Percentiles rank a stretch among this genome's conserved stretches.
Evolutionary conservation across 2,888 invertebrate genomes (phyloP).

Genomic region (Tetropium fuscum): DNA sequence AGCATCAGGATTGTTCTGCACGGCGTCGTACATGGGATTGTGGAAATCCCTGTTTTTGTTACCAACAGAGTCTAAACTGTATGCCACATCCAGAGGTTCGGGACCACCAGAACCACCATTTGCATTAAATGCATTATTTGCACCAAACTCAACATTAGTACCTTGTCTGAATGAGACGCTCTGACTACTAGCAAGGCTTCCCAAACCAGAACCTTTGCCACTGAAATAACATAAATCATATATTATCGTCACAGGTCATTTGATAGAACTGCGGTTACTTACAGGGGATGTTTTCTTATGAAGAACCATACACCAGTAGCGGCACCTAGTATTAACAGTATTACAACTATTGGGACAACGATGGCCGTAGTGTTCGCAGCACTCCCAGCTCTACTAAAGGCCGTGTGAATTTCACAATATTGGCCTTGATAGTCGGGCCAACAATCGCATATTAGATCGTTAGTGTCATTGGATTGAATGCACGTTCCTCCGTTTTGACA

Average conservation of each 20-base stretch:
- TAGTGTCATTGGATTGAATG: conserved; percentile 69
- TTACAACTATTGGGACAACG: conserved; percentile 84
- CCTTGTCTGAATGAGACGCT: conserved; percentile 95
- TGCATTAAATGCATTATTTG: conserved; percentile 71
- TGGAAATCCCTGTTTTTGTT: conserved; percentile 92
- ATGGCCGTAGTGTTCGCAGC: conserved; percentile 78
- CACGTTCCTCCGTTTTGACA: conserved; percentile 92
- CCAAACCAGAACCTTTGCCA: conserved; percentile 83
- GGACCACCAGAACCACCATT: conserved; percentile 65
- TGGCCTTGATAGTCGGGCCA: conserved; percentile 78
- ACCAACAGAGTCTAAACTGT: conserved; percentile 81
- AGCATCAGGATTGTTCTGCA: conserved; percentile 73
- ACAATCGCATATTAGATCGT: conserved; percentile 80
- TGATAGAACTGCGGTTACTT: conserved; percentile 64
- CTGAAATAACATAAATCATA: conserved; percentile 63
- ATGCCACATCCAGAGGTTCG: conserved; percentile 81
- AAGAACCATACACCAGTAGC: conserved; percentile 86
- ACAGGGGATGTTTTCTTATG: conserved; percentile 87
- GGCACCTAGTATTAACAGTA: conserved; percentile 77
- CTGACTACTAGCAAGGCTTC: conserved; percentile 86
- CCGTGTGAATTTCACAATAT: conserved; percentile 77
- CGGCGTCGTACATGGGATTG: conserved; percentile 98
- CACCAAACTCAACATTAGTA: conserved; percentile 91
- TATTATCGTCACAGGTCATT: neutral
- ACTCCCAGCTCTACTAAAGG: conserved; percentile 70